phyloP scores from a whole-genome alignment of 2,888 invertebrate genomes.

The Mantis religiosa region DNA sequence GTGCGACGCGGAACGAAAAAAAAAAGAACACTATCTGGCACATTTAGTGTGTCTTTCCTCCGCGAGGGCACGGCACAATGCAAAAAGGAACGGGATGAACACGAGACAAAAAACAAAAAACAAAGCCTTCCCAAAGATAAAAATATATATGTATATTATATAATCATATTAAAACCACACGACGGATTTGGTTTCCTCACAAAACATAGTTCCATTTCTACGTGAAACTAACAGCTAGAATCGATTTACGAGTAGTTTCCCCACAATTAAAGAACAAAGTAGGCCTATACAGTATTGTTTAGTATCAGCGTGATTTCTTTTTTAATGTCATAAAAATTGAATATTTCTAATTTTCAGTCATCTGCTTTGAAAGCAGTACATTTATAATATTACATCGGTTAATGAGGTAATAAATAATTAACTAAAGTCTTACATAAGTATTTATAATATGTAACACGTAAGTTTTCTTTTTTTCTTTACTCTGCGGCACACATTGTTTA shows the following conservation, averaged over 20 bases:
- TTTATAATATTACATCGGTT: slow-evolving; percentile 6
- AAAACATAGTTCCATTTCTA: background rate
- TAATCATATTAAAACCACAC: background rate
- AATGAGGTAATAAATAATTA: slow-evolving; percentile 10
- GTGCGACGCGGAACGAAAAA: background rate
- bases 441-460: background rate
- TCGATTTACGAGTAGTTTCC: background rate
- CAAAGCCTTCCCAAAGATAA: background rate
- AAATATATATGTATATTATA: background rate
- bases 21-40: background rate
- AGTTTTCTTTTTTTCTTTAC: background rate
- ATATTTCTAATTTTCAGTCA: background rate
- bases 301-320: slow-evolving; percentile 1
- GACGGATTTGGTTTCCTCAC: background rate
- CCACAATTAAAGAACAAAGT: background rate
- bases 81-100: background rate
- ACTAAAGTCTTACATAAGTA: background rate
- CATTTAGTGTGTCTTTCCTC: background rate
- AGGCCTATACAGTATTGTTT: background rate
- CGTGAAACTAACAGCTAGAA: background rate
- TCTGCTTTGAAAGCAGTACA: slow-evolving; percentile 15
- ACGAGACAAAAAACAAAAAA: background rate
- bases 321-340: slow-evolving; percentile 17
- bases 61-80: background rate
- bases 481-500: background rate